These are phyloP conservation scores for Psettodes erumei DNA, from an alignment of 2,113 vertebrate genomes.

Conservation along the genomic window DNA sequence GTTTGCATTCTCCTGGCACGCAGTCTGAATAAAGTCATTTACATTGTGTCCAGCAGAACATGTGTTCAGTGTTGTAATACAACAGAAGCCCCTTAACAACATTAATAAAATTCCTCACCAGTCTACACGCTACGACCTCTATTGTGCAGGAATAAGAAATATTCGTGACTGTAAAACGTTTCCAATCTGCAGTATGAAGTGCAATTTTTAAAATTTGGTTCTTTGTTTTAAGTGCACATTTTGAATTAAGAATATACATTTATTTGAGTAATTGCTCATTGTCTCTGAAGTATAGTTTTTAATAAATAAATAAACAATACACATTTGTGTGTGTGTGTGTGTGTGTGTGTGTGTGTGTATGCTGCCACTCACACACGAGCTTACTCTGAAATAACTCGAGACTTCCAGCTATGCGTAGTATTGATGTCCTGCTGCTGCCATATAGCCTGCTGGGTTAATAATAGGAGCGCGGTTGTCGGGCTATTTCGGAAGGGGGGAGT, in stretches of 20 bases:
- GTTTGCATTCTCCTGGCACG: background rate
- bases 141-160: background rate
- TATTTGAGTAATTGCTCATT: background rate
- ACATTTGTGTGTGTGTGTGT: background rate
- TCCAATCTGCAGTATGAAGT: background rate
- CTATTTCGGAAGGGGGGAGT: slow-evolving; percentile 79
- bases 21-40: background rate
- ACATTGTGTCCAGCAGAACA: background rate
- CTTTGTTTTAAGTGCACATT: background rate
- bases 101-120: background rate
- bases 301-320: background rate
- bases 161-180: too few relatives aligned
- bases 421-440: slow-evolving; percentile 55
- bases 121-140: background rate
- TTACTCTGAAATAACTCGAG: slow-evolving; percentile 68
- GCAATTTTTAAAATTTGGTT: background rate
- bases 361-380: slow-evolving; percentile 56
- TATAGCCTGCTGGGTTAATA: slow-evolving; percentile 73
- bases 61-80: background rate
- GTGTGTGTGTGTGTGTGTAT: background rate
- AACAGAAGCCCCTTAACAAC: background rate
- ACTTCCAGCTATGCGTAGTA: slow-evolving; percentile 66
- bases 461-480: slow-evolving; percentile 72
- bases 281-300: background rate
- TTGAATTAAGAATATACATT: background rate